Conservation (phyloP, 1,140 invertebrate species). For the Drosophila gunungcola region DNA sequence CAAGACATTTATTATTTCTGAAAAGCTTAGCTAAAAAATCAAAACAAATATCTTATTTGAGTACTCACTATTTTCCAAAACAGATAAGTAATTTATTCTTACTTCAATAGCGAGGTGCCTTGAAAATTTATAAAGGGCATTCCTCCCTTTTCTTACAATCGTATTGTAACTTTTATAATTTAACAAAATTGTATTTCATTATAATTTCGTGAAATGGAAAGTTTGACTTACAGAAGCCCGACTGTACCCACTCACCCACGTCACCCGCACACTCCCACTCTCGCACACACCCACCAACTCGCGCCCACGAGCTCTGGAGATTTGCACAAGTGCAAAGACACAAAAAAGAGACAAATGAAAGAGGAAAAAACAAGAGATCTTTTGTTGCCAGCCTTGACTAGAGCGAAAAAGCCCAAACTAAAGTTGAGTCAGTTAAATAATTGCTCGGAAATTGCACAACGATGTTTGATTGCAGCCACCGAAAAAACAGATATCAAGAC, state of each 20-base stretch:
- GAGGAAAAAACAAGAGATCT: conserved; percentile 26
- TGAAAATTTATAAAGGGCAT: too few relatives aligned
- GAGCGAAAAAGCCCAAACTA: conserved; percentile 33
- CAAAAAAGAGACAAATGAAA: conserved; percentile 27
- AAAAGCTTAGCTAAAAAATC: too few relatives aligned
- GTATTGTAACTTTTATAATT: too few relatives aligned
- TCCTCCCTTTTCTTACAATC: too few relatives aligned
- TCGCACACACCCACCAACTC: conserved; percentile 10
- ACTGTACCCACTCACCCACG: conserved; percentile 20
- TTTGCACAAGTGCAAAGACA: conserved; percentile 75
- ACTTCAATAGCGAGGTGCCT: too few relatives aligned
- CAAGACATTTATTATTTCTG: background rate
- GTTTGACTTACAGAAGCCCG: background rate
- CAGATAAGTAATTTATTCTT: too few relatives aligned
- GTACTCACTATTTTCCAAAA: too few relatives aligned
- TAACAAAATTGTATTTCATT: too few relatives aligned
- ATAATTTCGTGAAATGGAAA: background rate
- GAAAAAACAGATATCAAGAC: conserved; percentile 22
- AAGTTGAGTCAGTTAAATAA: conserved; percentile 37
- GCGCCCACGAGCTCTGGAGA: conserved; percentile 59
- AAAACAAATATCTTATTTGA: too few relatives aligned
- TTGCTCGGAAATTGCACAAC: conserved; percentile 46
- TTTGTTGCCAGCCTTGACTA: conserved; percentile 41
- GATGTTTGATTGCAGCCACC: conserved; percentile 31
- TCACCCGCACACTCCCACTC: conserved; percentile 15